A percentile compares a stretch with the other conserved stretches of the same genome.
These are phyloP conservation scores for Oikopleura dioica DNA, from an alignment of 23 tunicate genomes.

Conservation along the genomic window DNA sequence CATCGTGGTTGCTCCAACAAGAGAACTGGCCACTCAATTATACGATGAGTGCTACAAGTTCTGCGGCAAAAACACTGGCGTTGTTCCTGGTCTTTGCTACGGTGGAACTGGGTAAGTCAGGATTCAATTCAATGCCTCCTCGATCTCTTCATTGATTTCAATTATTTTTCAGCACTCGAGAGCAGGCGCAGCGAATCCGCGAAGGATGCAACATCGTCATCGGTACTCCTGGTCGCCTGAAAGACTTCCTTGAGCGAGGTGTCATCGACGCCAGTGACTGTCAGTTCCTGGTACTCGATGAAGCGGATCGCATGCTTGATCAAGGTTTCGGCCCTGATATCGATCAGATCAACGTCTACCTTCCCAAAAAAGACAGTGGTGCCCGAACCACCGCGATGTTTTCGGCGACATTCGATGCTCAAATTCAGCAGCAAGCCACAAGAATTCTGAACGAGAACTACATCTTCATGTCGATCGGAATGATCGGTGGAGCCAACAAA, in stretches of 20 bases:
- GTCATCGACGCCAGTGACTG: not conserved
- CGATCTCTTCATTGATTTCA: too few relatives aligned
- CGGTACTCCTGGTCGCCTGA: not conserved
- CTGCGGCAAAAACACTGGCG: constrained; percentile 1
- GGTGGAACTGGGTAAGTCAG: not conserved
- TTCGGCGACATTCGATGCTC: not conserved
- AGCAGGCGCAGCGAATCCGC: not conserved
- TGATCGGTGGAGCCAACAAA: not conserved
- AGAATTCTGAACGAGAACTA: not conserved
- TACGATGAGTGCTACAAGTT: not conserved
- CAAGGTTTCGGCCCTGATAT: not conserved
- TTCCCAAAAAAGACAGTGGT: not conserved
- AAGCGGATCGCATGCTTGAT: constrained; percentile 13
- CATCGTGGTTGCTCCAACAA: not conserved
- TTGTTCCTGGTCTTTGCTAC: not conserved
- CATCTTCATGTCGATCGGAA: not conserved
- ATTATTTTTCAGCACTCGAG: constrained; percentile 6
- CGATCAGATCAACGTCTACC: not conserved
- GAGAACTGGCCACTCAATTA: not conserved
- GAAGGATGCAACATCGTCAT: not conserved
- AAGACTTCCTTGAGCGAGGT: not conserved
- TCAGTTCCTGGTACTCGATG: not conserved
- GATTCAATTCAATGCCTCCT: too few relatives aligned
- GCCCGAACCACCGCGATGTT: not conserved
- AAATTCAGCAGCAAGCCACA: not conserved